Evolutionary conservation across 2,888 invertebrate species (phyloP).

Genomic region (Tribolium freemani): DNA sequence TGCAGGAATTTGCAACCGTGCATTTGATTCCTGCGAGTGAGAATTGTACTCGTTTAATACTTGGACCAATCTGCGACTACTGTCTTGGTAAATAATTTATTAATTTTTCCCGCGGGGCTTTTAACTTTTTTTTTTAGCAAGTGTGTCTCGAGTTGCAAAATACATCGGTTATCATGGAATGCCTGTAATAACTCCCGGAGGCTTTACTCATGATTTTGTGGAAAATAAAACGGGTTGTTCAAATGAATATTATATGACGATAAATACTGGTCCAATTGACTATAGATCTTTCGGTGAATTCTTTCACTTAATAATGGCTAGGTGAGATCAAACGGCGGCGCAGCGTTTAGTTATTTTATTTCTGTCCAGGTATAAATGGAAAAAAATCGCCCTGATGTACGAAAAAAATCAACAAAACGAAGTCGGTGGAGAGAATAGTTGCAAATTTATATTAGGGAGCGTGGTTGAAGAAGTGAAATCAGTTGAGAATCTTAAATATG

Average conservation of each 20-base stretch:
- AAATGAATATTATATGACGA: conserved; percentile 85
- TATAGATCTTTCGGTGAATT: conserved; percentile 82
- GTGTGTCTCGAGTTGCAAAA: conserved; percentile 84
- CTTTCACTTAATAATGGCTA: conserved; percentile 77
- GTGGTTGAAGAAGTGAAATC: conserved; percentile 74
- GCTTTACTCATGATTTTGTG: conserved; percentile 84
- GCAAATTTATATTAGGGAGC: conserved; percentile 82
- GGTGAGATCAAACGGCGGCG: conserved; percentile 69
- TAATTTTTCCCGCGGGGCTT: background rate
- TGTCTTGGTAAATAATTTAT: conserved; percentile 77
- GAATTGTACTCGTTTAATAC: conserved; percentile 81
- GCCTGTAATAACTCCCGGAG: conserved; percentile 86
- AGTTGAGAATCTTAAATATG: conserved; percentile 67
- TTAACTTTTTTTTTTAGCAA: conserved; percentile 72
- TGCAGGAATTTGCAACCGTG: conserved; percentile 80
- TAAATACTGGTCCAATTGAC: conserved; percentile 80
- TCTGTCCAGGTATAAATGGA: conserved; percentile 78
- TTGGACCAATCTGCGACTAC: conserved; percentile 87
- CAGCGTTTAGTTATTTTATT: background rate
- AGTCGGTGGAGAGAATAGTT: conserved; percentile 80
- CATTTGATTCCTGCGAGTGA: conserved; percentile 80
- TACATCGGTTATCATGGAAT: conserved; percentile 81
- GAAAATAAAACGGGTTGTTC: conserved; percentile 77
- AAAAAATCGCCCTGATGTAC: conserved; percentile 80
- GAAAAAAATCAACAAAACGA: conserved; percentile 79